A percentile compares a stretch with the other conserved stretches of the same genome.
These are phyloP conservation scores for Anarhynchus alexandrinus DNA, from an alignment of 2,113 vertebrate genomes.

Conservation along the genomic window DNA sequence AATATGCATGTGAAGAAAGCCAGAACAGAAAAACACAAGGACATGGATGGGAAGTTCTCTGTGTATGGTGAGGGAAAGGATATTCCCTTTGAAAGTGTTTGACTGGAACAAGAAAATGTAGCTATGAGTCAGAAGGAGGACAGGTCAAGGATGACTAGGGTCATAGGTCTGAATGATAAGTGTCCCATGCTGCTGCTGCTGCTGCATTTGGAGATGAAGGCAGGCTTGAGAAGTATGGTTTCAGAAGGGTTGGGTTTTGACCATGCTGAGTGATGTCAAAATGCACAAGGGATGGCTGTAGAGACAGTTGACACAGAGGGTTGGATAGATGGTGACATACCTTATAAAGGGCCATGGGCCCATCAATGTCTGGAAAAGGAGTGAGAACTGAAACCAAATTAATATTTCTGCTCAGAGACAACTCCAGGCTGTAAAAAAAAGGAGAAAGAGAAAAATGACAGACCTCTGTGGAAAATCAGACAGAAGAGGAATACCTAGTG, in stretches of 20 bases:
- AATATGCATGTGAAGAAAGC: background rate
- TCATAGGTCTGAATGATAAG: background rate
- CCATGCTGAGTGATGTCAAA: background rate
- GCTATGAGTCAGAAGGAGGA: background rate
- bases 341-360: background rate
- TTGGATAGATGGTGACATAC: background rate
- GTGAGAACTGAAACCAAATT: background rate
- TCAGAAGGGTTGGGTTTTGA: background rate
- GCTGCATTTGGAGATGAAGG: background rate
- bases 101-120: background rate
- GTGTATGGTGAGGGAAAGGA: background rate
- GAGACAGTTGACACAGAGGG: fast-evolving
- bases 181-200: background rate
- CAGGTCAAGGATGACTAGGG: background rate
- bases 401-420: background rate
- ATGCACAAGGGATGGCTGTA: background rate
- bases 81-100: background rate
- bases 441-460: background rate
- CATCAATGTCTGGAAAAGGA: background rate
- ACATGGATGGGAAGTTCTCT: background rate
- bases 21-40: background rate
- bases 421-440: background rate
- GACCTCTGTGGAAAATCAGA: background rate
- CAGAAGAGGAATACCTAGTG: background rate
- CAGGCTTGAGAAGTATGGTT: background rate